Conservation (phyloP, 2,888 invertebrate genomes). For the Harpalus rufipes region DNA sequence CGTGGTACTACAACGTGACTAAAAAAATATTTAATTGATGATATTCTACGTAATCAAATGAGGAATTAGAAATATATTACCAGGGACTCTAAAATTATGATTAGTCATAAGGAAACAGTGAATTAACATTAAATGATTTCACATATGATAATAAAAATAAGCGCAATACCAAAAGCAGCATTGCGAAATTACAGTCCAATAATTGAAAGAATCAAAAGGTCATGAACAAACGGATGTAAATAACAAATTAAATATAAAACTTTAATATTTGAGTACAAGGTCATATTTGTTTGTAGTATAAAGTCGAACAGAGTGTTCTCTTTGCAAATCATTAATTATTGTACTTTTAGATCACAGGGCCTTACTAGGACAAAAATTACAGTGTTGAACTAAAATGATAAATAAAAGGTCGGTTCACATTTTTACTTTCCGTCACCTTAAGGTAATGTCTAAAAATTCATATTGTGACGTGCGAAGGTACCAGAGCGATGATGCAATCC, state of each 20-base stretch:
- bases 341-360: too few relatives aligned
- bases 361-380: too few relatives aligned
- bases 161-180: slow-evolving; percentile 1
- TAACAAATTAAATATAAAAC: slow-evolving; percentile 36
- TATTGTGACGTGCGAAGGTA: too few relatives aligned
- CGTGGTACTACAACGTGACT: too few relatives aligned
- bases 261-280: slow-evolving; percentile 35
- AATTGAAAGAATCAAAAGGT: slow-evolving; percentile 28
- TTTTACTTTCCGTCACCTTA: too few relatives aligned
- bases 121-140: slow-evolving; percentile 8
- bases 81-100: neutral
- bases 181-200: slow-evolving; percentile 31
- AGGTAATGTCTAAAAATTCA: too few relatives aligned
- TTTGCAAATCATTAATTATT: slow-evolving; percentile 14
- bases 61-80: neutral
- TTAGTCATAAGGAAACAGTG: neutral
- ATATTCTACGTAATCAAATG: neutral
- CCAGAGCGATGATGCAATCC: too few relatives aligned
- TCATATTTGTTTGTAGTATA: slow-evolving; percentile 27
- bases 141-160: slow-evolving; percentile 4
- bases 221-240: slow-evolving; percentile 51
- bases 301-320: slow-evolving; percentile 17
- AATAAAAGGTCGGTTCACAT: too few relatives aligned
- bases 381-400: too few relatives aligned
- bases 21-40: too few relatives aligned